A percentile compares a stretch with the other conserved stretches of the same genome.
Conservation (phyloP, 2,888 invertebrate species). For the Xanthorhoe designata region DNA sequence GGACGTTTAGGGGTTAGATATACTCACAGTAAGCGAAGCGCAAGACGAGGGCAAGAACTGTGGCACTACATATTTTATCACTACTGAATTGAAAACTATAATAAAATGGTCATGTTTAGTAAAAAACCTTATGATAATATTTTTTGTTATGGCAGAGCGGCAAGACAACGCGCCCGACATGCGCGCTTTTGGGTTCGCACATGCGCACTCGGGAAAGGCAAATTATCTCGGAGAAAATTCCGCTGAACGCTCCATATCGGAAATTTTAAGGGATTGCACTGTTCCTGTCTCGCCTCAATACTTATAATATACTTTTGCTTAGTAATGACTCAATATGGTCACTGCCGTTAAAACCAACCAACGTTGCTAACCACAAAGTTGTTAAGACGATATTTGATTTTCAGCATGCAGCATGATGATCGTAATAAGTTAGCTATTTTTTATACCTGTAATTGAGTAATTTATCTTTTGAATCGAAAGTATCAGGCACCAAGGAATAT, state of each 20-base stretch:
- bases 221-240: conserved; percentile 77
- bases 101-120: conserved; percentile 14
- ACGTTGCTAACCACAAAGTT: neutral
- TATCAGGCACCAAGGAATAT: too few relatives aligned
- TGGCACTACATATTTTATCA: conserved; percentile 40
- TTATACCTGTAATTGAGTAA: too few relatives aligned
- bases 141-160: conserved; percentile 65
- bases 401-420: too few relatives aligned
- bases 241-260: conserved; percentile 64
- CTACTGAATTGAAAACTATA: conserved; percentile 17
- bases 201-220: conserved; percentile 64
- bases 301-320: neutral
- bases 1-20: neutral
- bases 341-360: neutral
- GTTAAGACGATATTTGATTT: too few relatives aligned
- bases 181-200: conserved; percentile 63
- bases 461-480: too few relatives aligned
- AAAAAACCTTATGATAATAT: conserved; percentile 44
- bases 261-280: conserved; percentile 71
- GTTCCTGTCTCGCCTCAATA: conserved; percentile 43
- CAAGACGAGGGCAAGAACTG: conserved; percentile 9
- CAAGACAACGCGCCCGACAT: conserved; percentile 60
- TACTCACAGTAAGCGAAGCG: conserved; percentile 45
- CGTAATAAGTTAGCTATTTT: too few relatives aligned
- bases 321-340: neutral